Base-by-base conservation (phyloP, 2,888 invertebrate genomes). In the Lycaena phlaeas region DNA sequence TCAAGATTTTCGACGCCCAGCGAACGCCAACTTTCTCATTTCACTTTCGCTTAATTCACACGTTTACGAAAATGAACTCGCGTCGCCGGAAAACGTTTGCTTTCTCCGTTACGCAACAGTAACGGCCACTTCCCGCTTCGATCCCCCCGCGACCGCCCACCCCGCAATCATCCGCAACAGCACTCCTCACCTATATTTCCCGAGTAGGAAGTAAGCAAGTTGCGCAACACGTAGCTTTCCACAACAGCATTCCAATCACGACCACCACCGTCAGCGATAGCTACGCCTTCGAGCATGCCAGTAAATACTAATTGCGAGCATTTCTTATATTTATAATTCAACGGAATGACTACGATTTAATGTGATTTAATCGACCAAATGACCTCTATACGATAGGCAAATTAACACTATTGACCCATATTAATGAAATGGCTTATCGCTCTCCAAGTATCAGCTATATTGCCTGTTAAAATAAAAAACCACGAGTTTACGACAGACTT, bases 41-140 rank as follows among this genome's bases (percentile, higher is more conserved):
- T 69, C 63, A 72, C 79, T 82, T 82, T 79, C 79, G 78, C 75
- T 79, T 66, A 75, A 76, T 79, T 78, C 77, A 75, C 82, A 81
- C 78, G 73, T 78, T 76, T 68, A 79, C 79, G 72, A 81, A 84
- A 81, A 82, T 73, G 70, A 74, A 75, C 68, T 72, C 68, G 64
- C 71, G 70, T 64, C 72, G 68, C 64, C 79, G 79, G 79, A 75
- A 81, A 77, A 74, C 72, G 60, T 45, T 50, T 57, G 68, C 82
- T 82, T 82, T 82, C 82, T 68, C 78, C 62, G 53, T 82, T 82
- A 71, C 74, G 78, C 75, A 82, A 81, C 67, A 64, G 59, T 57
- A 49, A 48, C 61, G 62, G 61, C 61, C 55, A 72, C 72, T 78
- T 78, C 77, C 79, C 72, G 69, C 61, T 70, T 53, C 22, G 43